phyloP scores from a whole-genome alignment of 2,113 vertebrate species.

The Castor canadensis region DNA sequence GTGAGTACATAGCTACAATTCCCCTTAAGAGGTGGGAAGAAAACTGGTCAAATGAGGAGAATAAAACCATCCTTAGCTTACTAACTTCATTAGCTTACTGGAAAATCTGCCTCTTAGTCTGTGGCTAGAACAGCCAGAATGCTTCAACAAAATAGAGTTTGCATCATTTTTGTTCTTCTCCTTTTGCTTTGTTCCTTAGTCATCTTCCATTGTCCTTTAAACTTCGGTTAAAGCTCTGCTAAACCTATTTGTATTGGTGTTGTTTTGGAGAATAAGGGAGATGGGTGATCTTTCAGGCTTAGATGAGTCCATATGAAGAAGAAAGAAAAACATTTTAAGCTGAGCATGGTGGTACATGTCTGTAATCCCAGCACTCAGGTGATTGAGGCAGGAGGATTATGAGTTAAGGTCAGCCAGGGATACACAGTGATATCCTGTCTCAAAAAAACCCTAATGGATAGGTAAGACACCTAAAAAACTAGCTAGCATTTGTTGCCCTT shows the following conservation, averaged over 20 bases:
- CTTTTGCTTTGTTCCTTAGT: not conserved
- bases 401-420: no score
- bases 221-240: not conserved
- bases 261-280: not conserved
- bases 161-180: not conserved
- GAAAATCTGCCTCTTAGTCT: not conserved
- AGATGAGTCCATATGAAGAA: not conserved
- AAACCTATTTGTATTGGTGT: not conserved
- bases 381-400: not conserved
- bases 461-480: no score
- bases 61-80: no score
- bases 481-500: no score
- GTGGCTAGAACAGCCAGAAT: not conserved
- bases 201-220: not conserved
- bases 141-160: not conserved
- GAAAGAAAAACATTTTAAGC: not conserved
- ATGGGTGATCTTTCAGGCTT: no score
- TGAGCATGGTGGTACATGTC: no score
- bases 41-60: not conserved
- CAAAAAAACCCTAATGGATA: no score
- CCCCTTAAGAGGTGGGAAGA: not conserved
- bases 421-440: not conserved
- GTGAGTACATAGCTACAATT: not conserved
- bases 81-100: not conserved
- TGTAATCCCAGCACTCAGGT: no score